Percentiles rank a stretch among this genome's conserved stretches.
Evolutionary conservation across 1,140 invertebrate genomes (phyloP).

Genomic region (Halictus rubicundus): DNA sequence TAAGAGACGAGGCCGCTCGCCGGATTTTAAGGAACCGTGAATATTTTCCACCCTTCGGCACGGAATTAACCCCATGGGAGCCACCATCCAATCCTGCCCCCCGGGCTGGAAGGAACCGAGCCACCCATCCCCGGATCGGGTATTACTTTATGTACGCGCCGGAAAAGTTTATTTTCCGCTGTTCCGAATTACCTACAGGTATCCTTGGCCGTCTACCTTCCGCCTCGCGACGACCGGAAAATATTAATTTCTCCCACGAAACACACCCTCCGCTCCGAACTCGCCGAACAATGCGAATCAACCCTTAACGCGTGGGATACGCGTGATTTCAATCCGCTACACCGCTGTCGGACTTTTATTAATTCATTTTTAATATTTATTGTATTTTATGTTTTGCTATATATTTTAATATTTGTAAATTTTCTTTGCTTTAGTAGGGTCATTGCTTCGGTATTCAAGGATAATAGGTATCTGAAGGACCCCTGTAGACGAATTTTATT

Average conservation of each 20-base stretch:
- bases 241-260: slow-evolving; percentile 37
- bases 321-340: too few relatives aligned
- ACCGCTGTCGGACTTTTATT: too few relatives aligned
- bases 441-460: too few relatives aligned
- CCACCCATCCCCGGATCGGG: slow-evolving; percentile 31
- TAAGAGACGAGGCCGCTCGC: slow-evolving; percentile 63
- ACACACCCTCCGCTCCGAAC: slow-evolving; percentile 35
- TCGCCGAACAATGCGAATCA: slow-evolving; percentile 47
- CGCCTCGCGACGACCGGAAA: slow-evolving; percentile 5
- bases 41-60: slow-evolving; percentile 73
- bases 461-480: too few relatives aligned
- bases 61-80: slow-evolving; percentile 76
- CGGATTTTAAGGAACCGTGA: slow-evolving; percentile 79
- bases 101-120: slow-evolving; percentile 40
- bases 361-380: too few relatives aligned
- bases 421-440: too few relatives aligned
- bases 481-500: too few relatives aligned
- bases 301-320: slow-evolving; percentile 23
- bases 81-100: slow-evolving; percentile 64
- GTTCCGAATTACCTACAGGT: slow-evolving; percentile 58
- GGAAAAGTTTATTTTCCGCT: slow-evolving; percentile 58
- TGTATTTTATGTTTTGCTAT: too few relatives aligned
- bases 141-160: slow-evolving; percentile 58
- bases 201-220: slow-evolving; percentile 35
- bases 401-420: too few relatives aligned